Evolutionary conservation across 2,888 invertebrate genomes (phyloP), one percentile per base, ranked within the genome.

Genomic region (Tachystola acroxantha): DNA sequence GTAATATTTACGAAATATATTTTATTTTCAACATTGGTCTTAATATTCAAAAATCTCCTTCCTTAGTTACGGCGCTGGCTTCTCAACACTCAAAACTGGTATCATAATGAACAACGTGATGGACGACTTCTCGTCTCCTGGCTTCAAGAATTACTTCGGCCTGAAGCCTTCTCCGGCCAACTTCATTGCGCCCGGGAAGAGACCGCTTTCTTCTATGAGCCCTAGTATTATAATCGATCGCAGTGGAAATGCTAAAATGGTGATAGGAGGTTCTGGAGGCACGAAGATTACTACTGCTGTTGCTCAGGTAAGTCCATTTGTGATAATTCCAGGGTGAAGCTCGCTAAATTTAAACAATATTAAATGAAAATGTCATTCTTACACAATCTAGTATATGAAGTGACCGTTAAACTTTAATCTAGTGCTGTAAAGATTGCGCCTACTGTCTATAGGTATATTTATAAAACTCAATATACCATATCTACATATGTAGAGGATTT

Each of bases 31-130:
- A n/a, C n/a, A n/a, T n/a, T n/a, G n/a, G n/a, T n/a, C n/a, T n/a
- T n/a, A n/a, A n/a, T n/a, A n/a, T n/a, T n/a, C n/a, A n/a, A n/a
- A n/a, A n/a, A n/a, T n/a, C n/a, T n/a, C n/a, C n/a, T n/a, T 16
- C 16, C 16, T 7, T 69, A 97, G 96, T 62, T 95, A 94, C 68
- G 98, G 97, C 1, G 92, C 95, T 1, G 93, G 93, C 39, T 88
- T 93, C 44, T 89, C 93, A 3, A 96, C 96, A 0, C 78, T 79
- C 13, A 91, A 91, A 35, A 95, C 96, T 0, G 98, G 98, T 0
- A 94, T 99, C 13, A 86, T 98, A n/a, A 92, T 96, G 73, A 99
- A 98, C 74, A 94, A 96, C 67, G 95, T 95, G 45, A 97, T 99
- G 96, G 96, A 97, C 53, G 98, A 98, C 66, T 99, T 98, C 73